Base-by-base conservation (phyloP, 2,888 invertebrate genomes). In the Coelopa pilipes region DNA sequence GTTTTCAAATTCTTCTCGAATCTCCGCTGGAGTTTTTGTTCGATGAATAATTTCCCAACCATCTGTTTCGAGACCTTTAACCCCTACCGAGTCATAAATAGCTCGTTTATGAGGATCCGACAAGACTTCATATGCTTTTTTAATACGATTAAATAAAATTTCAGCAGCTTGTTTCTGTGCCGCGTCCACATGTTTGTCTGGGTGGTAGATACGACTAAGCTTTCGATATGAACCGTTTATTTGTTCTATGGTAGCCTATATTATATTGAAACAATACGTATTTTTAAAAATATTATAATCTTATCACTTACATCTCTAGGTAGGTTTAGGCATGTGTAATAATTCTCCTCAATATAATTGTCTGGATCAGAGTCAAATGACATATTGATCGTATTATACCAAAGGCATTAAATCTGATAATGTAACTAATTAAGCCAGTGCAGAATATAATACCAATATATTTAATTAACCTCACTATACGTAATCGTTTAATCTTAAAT, bases 11-110 rank as follows among this genome's bases (percentile, higher is more conserved):
- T 99, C 99, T 76, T 97, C 98, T 74, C 97, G 90, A 74, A 99
- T 98, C 90, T 99, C 98, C 79, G 95, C 92, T 1, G 98, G 97
- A 2, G 98, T 97, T 85, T 94, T 94, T 1, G 95, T 95, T 53
- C 96, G 90, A 82, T 96, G 94, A 47, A 98, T 94, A 49, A 98
- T 90, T 89, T 98, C 96, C 97, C 98, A 97, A 72, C 97, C 98
- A 82, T 97, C 96, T 0, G 96, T 96, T 87, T 97, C 94, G 46
- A 99, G 89, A 0, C 98, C 99, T 82, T 94, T 93, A 72, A 93
- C 92, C n/a, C 98, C 98, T 10, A 87, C 82, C 0, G 92, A 92
- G 89, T 99, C 98, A 88, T 99, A 99, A 78, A 99, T 97, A 0
- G 97, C 97, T 84, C 98, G 90, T 85, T 94, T 94, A 83, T 97